Evolutionary conservation across 2,888 invertebrate genomes (phyloP).

Genomic region (Lasioglossum villosulum): DNA sequence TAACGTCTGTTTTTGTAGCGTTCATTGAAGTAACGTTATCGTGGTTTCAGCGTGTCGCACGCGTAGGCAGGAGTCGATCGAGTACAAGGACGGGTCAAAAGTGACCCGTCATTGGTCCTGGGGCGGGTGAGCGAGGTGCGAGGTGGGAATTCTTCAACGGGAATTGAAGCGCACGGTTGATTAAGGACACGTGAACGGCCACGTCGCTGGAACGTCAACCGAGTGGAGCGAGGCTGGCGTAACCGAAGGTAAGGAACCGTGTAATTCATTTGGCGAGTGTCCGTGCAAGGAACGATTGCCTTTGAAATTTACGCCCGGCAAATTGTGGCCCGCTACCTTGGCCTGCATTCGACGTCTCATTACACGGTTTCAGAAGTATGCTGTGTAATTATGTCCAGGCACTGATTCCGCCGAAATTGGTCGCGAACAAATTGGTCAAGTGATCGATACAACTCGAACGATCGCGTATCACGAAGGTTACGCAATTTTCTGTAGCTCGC

Average conservation of each 20-base stretch:
- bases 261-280: slow-evolving; percentile 35
- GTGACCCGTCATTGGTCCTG: neutral
- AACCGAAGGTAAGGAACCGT: slow-evolving; percentile 33
- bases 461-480: neutral
- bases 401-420: neutral
- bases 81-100: neutral
- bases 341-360: slow-evolving; percentile 57
- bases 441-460: neutral
- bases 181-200: neutral
- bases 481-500: neutral
- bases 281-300: slow-evolving; percentile 39
- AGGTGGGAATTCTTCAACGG: neutral
- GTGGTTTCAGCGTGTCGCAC: neutral
- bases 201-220: neutral
- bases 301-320: slow-evolving; percentile 44
- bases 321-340: slow-evolving; percentile 47
- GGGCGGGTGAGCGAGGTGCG: neutral
- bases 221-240: slow-evolving; percentile 5
- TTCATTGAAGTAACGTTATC: neutral
- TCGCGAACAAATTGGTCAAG: neutral
- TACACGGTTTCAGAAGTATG: neutral
- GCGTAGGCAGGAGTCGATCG: neutral
- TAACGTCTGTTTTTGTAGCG: no score
- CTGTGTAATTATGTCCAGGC: neutral
- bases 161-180: neutral